A percentile compares a stretch with the other conserved stretches of the same genome.
Evolutionary conservation across 2,797 vertebrate species (phyloP).

Genomic region (Loris lydekkerianus): DNA sequence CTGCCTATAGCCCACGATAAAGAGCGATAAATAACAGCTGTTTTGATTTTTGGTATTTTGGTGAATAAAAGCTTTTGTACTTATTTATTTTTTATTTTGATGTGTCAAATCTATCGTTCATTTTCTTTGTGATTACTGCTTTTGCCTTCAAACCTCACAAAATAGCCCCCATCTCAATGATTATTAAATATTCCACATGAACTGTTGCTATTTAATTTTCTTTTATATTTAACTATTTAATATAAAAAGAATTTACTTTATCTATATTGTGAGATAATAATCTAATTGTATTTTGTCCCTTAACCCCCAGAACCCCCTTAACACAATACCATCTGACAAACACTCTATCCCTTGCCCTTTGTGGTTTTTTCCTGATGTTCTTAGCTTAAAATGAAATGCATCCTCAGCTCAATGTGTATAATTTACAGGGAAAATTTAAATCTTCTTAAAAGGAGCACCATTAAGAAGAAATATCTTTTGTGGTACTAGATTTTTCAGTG

Average conservation of each 20-base stretch:
- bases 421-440: neutral
- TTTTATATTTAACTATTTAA: neutral
- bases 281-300: neutral
- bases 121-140: constrained; percentile 56
- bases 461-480: neutral
- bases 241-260: neutral
- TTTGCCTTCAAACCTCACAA: neutral
- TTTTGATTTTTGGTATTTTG: constrained; percentile 44
- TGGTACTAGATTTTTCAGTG: neutral
- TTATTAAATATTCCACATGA: neutral
- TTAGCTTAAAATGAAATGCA: neutral
- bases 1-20: neutral
- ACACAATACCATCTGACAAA: neutral
- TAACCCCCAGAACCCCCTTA: neutral
- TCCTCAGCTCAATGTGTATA: neutral
- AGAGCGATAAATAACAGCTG: neutral
- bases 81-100: constrained; percentile 11
- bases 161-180: neutral
- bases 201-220: neutral
- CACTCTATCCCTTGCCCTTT: neutral
- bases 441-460: neutral
- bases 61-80: neutral
- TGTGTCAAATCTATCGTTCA: neutral
- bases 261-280: neutral
- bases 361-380: neutral